Evolutionary conservation across 23 tunicate genomes (phyloP).

Genomic region (Trididemnum clinides): DNA sequence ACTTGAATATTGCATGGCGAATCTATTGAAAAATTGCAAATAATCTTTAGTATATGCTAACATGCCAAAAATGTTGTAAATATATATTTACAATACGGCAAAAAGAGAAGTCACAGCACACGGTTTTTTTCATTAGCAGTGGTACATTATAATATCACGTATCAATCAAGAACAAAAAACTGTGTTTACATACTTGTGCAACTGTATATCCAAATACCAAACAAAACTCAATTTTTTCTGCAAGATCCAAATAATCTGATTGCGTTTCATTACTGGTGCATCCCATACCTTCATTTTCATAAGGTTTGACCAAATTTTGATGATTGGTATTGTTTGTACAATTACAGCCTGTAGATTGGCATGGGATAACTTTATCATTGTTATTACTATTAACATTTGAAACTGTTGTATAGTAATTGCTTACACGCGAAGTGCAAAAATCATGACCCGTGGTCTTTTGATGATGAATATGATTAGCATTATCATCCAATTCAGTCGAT

Average conservation of each 20-base stretch:
- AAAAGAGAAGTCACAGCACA: neutral
- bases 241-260: slow-evolving; percentile 39
- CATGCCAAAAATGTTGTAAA: too few species aligned
- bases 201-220: slow-evolving; percentile 71
- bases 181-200: slow-evolving; percentile 31
- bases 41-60: too few species aligned
- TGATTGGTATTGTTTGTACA: neutral
- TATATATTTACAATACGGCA: too few species aligned
- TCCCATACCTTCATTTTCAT: neutral
- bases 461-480: slow-evolving; percentile 13
- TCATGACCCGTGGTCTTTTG: neutral
- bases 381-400: neutral
- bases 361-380: neutral
- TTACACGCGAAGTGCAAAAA: neutral
- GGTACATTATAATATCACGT: too few species aligned
- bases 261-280: neutral
- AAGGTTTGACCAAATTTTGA: neutral
- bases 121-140: neutral
- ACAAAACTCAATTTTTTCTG: slow-evolving; percentile 84
- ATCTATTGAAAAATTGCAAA: slow-evolving; percentile 45
- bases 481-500: neutral
- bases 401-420: neutral
- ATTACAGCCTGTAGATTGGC: neutral
- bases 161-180: neutral
- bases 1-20: slow-evolving; percentile 33